phyloP scores from a whole-genome alignment of 2,888 invertebrate species.

The Alloplasta piceator region DNA sequence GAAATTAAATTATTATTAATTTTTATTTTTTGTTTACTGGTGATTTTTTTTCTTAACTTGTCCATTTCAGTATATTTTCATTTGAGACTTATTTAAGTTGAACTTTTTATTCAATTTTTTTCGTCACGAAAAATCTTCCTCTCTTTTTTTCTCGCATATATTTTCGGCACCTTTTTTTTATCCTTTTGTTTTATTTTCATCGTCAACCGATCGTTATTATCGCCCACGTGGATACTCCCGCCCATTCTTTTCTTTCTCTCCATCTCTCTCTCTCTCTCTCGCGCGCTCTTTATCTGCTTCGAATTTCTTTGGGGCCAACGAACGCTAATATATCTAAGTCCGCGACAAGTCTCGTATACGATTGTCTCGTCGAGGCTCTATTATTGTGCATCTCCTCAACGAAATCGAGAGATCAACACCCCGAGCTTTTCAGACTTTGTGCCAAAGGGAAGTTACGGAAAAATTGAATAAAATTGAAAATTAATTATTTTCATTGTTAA shows the following conservation, averaged over 20 bases:
- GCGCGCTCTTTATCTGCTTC: conserved; percentile 4
- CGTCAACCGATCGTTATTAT: conserved; percentile 32
- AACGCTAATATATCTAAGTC: conserved; percentile 19
- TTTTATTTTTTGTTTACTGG: no score
- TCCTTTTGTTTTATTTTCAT: conserved; percentile 32
- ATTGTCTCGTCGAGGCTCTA: conserved; percentile 44
- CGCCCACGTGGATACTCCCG: conserved; percentile 39
- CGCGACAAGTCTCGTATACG: conserved; percentile 29
- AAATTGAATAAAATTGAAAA: no score
- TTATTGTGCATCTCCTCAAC: conserved; percentile 31
- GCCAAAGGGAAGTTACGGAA: no score
- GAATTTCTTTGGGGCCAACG: conserved; percentile 46
- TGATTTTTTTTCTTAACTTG: no score
- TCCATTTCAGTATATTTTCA: background rate
- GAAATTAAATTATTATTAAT: no score
- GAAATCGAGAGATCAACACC: conserved; percentile 7
- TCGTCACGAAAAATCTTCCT: background rate
- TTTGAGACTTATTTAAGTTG: background rate
- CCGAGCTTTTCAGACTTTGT: background rate
- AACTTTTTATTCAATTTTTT: background rate
- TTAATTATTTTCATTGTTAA: no score
- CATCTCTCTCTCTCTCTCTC: conserved; percentile 13
- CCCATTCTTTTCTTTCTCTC: conserved; percentile 35
- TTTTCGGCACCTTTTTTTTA: conserved; percentile 14
- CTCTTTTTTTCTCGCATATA: conserved; percentile 11